phyloP scores from a whole-genome alignment of 2,113 vertebrate species.

The Dasypus novemcinctus region DNA sequence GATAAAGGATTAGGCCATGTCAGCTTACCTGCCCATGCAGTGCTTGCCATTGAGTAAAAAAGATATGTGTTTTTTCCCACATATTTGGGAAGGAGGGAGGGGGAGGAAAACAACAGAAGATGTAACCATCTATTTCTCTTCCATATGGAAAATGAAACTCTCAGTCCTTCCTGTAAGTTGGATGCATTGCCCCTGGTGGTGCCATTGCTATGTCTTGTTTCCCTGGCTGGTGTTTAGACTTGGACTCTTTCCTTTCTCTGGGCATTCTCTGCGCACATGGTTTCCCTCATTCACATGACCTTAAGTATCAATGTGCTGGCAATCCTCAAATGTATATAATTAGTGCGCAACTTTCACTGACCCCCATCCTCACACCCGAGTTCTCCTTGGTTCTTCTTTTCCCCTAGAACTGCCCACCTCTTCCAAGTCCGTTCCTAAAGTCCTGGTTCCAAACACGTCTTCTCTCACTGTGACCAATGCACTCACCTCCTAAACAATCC shows the following conservation, averaged over 20 bases:
- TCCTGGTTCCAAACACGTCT: not conserved
- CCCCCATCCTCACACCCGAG: not conserved
- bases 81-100: not conserved
- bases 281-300: not conserved
- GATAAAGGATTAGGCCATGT: not conserved
- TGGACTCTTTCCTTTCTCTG: not conserved
- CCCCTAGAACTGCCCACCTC: not conserved
- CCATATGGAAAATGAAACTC: not conserved
- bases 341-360: not conserved
- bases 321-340: not conserved
- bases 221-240: not conserved
- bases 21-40: not conserved
- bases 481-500: not conserved
- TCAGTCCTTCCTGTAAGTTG: not conserved
- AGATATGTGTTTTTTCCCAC: slow-evolving; percentile 30
- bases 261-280: not conserved
- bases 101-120: not conserved
- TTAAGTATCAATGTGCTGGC: not conserved
- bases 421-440: not conserved
- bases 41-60: not conserved
- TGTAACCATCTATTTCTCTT: not conserved
- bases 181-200: not conserved
- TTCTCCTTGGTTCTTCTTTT: not conserved
- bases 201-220: not conserved
- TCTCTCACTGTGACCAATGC: not conserved